Percentiles rank a stretch among this genome's conserved stretches.
Evolutionary conservation across 1,140 invertebrate genomes (phyloP).

Genomic region (Zophobas morio): DNA sequence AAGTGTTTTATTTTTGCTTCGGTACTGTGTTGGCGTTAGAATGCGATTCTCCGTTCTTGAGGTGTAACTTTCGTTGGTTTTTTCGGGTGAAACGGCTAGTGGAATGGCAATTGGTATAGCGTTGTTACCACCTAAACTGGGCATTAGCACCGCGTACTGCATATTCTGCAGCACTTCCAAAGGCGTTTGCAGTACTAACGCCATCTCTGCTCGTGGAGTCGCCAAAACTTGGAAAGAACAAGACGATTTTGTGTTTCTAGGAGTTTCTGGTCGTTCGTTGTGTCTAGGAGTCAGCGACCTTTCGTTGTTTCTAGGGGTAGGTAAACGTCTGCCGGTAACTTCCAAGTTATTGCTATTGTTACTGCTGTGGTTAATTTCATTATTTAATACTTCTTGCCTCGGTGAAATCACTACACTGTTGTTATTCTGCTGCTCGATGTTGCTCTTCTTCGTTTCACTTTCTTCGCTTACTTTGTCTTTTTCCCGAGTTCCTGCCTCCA

Average conservation of each 20-base stretch:
- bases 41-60: slow-evolving; percentile 69
- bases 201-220: slow-evolving; percentile 54
- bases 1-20: slow-evolving; percentile 67
- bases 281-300: slow-evolving; percentile 2
- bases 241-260: slow-evolving; percentile 7
- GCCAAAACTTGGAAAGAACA: slow-evolving; percentile 36
- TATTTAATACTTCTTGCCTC: slow-evolving; percentile 47
- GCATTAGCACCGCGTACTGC: slow-evolving; percentile 73
- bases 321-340: slow-evolving; percentile 38
- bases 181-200: slow-evolving; percentile 68
- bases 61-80: slow-evolving; percentile 50
- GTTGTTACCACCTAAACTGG: slow-evolving; percentile 64
- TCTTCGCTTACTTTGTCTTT: slow-evolving; percentile 46
- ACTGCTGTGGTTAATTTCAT: slow-evolving; percentile 50
- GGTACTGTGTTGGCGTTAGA: slow-evolving; percentile 76
- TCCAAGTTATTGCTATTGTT: slow-evolving; percentile 50
- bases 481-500: slow-evolving; percentile 3
- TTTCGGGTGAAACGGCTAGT: slow-evolving; percentile 49
- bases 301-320: slow-evolving; percentile 13
- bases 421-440: slow-evolving; percentile 42
- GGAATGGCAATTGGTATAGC: slow-evolving; percentile 57
- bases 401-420: slow-evolving; percentile 24
- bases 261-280: slow-evolving; percentile 3
- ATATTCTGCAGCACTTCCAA: slow-evolving; percentile 65
- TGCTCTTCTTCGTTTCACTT: slow-evolving; percentile 17